A percentile compares a stretch with the other conserved stretches of the same genome.
phyloP scores from a whole-genome alignment of 2,113 vertebrate species.

The Ptychochromis oligacanthus region DNA sequence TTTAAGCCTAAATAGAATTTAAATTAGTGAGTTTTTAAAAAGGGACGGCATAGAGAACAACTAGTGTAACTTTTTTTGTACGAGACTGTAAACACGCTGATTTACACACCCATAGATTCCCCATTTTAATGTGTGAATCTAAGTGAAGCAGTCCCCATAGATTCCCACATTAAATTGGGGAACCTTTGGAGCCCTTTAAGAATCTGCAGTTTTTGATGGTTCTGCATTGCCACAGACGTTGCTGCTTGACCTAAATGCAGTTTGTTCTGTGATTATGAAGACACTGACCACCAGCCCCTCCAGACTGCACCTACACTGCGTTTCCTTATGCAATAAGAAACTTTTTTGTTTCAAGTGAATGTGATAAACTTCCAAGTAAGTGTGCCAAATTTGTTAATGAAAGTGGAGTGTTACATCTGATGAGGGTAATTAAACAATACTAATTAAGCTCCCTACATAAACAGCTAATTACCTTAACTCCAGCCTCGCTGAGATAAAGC shows the following conservation, averaged over 20 bases:
- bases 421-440: constrained; percentile 75
- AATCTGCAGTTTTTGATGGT: background rate
- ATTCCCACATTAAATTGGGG: too few species aligned
- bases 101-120: background rate
- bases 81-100: background rate
- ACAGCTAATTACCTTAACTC: constrained; percentile 68
- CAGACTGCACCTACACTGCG: background rate
- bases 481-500: constrained; percentile 43
- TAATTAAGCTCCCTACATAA: constrained; percentile 71
- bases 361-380: constrained; percentile 43
- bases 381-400: constrained; percentile 36
- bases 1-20: background rate
- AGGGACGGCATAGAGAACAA: too few species aligned
- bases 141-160: too few species aligned
- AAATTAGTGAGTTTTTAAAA: too few species aligned
- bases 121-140: background rate
- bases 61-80: too few species aligned
- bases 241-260: background rate
- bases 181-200: background rate
- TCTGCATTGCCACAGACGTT: background rate
- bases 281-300: background rate
- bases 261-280: constrained; percentile 8
- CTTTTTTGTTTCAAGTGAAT: constrained; percentile 18
- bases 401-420: constrained; percentile 62
- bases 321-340: background rate